Conservation (phyloP, 2,888 invertebrate genomes). For the Opisthograptis luteolata region DNA sequence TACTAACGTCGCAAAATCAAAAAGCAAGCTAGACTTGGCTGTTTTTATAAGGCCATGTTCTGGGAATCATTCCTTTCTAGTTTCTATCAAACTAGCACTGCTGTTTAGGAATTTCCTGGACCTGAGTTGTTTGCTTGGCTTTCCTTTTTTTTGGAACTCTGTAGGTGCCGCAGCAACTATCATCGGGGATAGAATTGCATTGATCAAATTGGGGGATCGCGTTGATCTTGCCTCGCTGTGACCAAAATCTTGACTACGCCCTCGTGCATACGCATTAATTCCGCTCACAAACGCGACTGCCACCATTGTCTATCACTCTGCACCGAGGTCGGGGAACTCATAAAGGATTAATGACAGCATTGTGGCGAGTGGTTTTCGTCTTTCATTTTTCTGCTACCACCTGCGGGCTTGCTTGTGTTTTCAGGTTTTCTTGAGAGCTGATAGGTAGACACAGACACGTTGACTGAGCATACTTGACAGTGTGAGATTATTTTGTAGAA, state of each 20-base stretch:
- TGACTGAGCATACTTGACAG: constrained; percentile 17
- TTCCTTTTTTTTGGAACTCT: no score
- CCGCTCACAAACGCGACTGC: constrained; percentile 77
- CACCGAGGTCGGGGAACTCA: constrained; percentile 70
- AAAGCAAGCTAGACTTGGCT: no score
- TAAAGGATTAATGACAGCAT: constrained; percentile 81
- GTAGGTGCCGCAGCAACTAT: no score
- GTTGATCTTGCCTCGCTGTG: neutral
- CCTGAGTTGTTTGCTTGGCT: no score
- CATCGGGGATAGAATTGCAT: no score
- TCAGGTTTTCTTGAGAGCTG: constrained; percentile 15
- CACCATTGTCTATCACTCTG: constrained; percentile 81
- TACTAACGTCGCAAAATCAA: no score
- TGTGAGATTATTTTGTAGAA: constrained; percentile 19
- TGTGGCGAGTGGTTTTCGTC: constrained; percentile 63
- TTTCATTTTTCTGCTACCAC: constrained; percentile 62
- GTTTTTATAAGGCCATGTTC: no score
- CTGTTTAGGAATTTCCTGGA: no score
- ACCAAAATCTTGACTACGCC: constrained; percentile 23
- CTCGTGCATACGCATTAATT: constrained; percentile 72
- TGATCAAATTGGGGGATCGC: neutral
- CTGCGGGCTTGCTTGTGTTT: constrained; percentile 50
- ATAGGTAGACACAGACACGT: constrained; percentile 4
- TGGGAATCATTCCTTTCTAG: no score
- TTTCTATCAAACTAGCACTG: no score